Evolutionary conservation across 1,140 invertebrate species (phyloP), one percentile per base, ranked within the genome.

Genomic region (Mamestra configurata): DNA sequence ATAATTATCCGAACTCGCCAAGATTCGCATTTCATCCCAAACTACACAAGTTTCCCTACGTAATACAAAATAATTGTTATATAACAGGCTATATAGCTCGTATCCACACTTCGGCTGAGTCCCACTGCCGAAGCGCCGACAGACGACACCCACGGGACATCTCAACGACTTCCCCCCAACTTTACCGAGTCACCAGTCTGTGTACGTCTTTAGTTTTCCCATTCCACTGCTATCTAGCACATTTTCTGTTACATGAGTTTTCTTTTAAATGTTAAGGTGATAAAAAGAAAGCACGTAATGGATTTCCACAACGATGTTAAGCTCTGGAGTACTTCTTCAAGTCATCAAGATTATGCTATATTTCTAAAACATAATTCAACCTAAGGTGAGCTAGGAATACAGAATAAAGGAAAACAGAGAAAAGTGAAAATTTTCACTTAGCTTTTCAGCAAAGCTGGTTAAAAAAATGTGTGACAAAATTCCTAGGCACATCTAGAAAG

Each of bases 131-230:
- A 81, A 49, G 37, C 71, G 79, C 24, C 79, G 79, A 77, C 81
- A 86, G 82, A 88, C 79, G 80, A 88, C 83, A 80, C 86, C 84
- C 86, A 2, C 49, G 86, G 82, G 84, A 86, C 73, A 4, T 27
- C 51, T 78, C 53, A 57, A 76, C 78, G 72, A 77, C 75, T 78
- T 71, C 55, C 24, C 71, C 15, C 27, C 13, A 79, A 79, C 66
- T 77, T 77, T 68, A 49, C 24, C n/a, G n/a, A 66, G 35, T 40
- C 61, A 22, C 59, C 35, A 40, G 27, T 24, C 18, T 31, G 15
- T 20, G 57, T 53, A 37, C 22, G 22, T 46, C 71, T 73, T 57
- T 24, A 43, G 43, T 77, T 77, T 80, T 55, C 55, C 57, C 5
- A 4, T 53, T 64, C 40, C 5, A 11, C 11, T 6, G 4, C 11